phyloP scores from a whole-genome alignment of 1,140 invertebrate species.

The Lysiphlebus fabarum region DNA sequence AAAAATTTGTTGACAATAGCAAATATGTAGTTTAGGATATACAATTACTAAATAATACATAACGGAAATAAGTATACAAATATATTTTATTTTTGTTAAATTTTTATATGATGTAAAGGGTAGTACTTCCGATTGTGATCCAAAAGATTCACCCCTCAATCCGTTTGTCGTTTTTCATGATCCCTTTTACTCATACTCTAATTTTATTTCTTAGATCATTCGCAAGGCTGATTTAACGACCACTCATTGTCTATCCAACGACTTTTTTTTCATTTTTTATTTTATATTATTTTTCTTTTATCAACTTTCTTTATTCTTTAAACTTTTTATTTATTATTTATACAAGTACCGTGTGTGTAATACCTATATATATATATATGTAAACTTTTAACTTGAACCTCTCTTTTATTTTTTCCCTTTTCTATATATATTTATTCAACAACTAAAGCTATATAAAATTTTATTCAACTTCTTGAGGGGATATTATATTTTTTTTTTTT shows the following conservation, averaged over 20 bases:
- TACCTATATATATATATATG: not conserved
- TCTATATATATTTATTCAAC: too few relatives aligned
- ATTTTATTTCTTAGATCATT: conserved; percentile 2
- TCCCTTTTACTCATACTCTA: not conserved
- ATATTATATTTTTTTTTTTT: too few relatives aligned
- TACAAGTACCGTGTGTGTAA: not conserved
- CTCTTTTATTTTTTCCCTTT: too few relatives aligned
- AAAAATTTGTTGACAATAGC: too few relatives aligned
- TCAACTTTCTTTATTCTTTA: not conserved
- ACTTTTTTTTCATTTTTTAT: not conserved
- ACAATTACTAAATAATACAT: too few relatives aligned
- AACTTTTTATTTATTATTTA: not conserved
- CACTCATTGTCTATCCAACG: conserved; percentile 13
- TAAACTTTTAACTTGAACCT: not conserved
- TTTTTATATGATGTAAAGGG: not conserved
- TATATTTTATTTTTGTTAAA: not conserved
- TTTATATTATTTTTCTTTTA: not conserved
- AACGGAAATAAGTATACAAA: not conserved
- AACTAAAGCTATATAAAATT: too few relatives aligned
- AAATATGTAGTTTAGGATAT: too few relatives aligned
- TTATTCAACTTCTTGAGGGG: too few relatives aligned
- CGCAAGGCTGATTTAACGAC: conserved; percentile 7
- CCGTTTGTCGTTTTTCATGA: not conserved
- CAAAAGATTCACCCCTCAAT: conserved; percentile 16
- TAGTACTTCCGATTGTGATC: conserved; percentile 24